These are phyloP conservation scores for Eupeodes luniger DNA, from an alignment of 2,888 invertebrate genomes.

Conservation along the genomic window DNA sequence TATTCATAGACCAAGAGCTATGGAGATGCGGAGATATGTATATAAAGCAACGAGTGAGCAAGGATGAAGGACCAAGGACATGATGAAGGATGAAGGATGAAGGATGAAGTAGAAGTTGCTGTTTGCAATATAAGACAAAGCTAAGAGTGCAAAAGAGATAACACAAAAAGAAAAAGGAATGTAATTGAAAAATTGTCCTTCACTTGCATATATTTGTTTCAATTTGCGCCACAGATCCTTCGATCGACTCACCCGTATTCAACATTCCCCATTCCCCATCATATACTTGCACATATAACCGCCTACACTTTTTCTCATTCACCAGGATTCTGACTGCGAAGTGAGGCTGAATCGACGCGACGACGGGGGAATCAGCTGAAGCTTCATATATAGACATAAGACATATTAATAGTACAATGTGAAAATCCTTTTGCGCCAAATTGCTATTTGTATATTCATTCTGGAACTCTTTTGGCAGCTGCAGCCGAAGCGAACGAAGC, in stretches of 20 bases:
- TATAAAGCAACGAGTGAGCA: not conserved
- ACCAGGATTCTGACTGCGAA: not conserved
- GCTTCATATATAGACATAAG: slow-evolving; percentile 26
- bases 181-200: slow-evolving; percentile 74
- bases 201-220: slow-evolving; percentile 72
- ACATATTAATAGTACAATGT: slow-evolving; percentile 34
- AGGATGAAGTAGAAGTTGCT: slow-evolving; percentile 23
- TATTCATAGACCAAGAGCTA: not conserved
- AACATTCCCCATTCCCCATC: not conserved
- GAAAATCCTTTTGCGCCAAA: slow-evolving; percentile 71
- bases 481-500: slow-evolving; percentile 6
- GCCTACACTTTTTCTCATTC: not conserved
- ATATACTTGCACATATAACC: not conserved
- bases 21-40: no score
- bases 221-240: slow-evolving; percentile 67
- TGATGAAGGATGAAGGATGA: slow-evolving; percentile 12
- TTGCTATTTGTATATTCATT: slow-evolving; percentile 74
- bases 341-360: not conserved
- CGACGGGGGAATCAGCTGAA: slow-evolving; percentile 36
- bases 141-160: not conserved
- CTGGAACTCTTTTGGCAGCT: slow-evolving; percentile 53
- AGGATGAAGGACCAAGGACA: slow-evolving; percentile 59
- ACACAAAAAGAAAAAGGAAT: slow-evolving; percentile 16
- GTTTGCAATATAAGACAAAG: slow-evolving; percentile 40
- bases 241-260: slow-evolving; percentile 35